Conservation (phyloP, 2,888 invertebrate genomes). For the Sinopyrophorus schimmeli region DNA sequence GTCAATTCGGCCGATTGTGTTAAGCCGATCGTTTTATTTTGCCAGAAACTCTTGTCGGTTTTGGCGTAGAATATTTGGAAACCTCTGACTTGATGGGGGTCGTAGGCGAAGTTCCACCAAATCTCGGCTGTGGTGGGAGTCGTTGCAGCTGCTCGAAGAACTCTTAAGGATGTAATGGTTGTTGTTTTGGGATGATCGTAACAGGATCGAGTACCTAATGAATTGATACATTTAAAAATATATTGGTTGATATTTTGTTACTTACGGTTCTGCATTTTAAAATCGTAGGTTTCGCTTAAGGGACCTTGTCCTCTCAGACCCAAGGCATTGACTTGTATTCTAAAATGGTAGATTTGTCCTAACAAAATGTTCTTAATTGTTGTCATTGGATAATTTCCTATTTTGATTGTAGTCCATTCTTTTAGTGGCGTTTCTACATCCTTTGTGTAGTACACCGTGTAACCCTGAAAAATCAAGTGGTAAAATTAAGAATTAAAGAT, state of each 20-base stretch:
- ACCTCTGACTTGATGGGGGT: constrained; percentile 78
- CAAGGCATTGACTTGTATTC: constrained; percentile 73
- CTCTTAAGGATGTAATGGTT: constrained; percentile 66
- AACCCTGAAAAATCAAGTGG: constrained; percentile 66
- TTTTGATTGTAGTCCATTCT: constrained; percentile 85
- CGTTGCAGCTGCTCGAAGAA: constrained; percentile 88
- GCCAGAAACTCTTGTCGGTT: constrained; percentile 90
- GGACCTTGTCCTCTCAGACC: constrained; percentile 90
- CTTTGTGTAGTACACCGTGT: constrained; percentile 90
- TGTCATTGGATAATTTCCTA: constrained; percentile 83
- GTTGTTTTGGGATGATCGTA: constrained; percentile 16
- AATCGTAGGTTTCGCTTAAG: constrained; percentile 83
- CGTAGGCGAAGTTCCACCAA: constrained; percentile 93
- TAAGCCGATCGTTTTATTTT: constrained; percentile 79
- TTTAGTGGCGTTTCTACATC: constrained; percentile 77
- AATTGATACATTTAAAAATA: background rate
- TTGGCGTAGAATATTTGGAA: constrained; percentile 91
- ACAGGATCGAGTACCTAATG: constrained; percentile 64
- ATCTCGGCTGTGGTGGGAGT: constrained; percentile 92
- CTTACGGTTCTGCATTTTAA: constrained; percentile 87
- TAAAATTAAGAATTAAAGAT: background rate
- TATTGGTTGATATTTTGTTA: constrained; percentile 5
- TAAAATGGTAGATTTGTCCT: constrained; percentile 87
- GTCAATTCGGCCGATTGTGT: constrained; percentile 88
- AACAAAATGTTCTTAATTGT: constrained; percentile 85